Evolutionary conservation across 2,797 vertebrate genomes (phyloP), one percentile per base, ranked within the genome.

Genomic region (Epinephelus coioides): DNA sequence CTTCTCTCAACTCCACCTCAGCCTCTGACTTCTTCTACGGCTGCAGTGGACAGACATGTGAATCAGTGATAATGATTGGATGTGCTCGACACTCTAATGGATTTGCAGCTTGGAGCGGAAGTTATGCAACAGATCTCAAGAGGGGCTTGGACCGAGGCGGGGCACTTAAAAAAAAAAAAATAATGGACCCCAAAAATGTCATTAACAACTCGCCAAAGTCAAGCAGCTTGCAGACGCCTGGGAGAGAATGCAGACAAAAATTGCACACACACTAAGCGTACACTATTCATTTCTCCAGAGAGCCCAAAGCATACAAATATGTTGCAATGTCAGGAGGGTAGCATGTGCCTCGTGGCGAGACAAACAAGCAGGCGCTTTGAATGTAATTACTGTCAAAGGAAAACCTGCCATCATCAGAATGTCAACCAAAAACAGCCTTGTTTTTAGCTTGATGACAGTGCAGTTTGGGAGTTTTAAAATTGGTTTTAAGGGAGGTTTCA

Each of bases 321-420:
- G 47, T 73, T 47, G 40, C 83, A 88, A 68, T 79, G 83, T 77
- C 88, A 90, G 54, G 62, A 49, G 69, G 69, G 79, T 46, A 55
- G 69, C 34, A 4, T 40, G 78, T 23, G 23, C 63, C 82, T 80
- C 5, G 14, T 54, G 76, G 85, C 63, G 0, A 68, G 53, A 83
- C 63, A 83, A 80, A 85, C 64, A 87, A 62, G 77, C 25, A 47
- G 63, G 6, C 19, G 1, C 70, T 86, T 71, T 78, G 75, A 85
- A 76, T 81, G 34, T 67, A 79, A 82, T 84, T 80, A 76, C 25
- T 34, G 65, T 64, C 70, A 63, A 71, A 53, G 25, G 23, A 65
- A 85, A 71, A 81, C 56, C 57, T 82, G 56, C 49, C 30, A 53
- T 30, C 2, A 43, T 71, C 61, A 59, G 30, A 63, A 38, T 43